Conservation (phyloP, 2,113 vertebrate species). For the Pachyramphus minor region DNA sequence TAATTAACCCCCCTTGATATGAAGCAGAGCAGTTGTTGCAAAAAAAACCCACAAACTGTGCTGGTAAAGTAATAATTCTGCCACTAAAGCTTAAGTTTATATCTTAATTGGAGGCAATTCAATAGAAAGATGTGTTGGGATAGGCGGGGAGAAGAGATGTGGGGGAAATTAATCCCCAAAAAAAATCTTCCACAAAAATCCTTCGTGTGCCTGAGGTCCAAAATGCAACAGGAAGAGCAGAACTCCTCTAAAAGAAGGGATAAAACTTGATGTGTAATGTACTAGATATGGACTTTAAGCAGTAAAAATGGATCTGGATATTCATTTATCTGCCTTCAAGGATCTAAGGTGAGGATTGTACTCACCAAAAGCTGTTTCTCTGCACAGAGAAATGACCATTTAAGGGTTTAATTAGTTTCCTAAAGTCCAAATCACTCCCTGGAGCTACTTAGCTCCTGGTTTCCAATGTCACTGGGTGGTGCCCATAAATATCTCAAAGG, state of each 20-base stretch:
- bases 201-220: background rate
- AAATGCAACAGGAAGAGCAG: background rate
- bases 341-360: background rate
- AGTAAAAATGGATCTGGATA: background rate
- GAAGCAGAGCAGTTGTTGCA: background rate
- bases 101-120: background rate
- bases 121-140: background rate
- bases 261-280: background rate
- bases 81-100: background rate
- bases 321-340: background rate
- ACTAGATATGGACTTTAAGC: accelerated
- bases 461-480: background rate
- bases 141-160: background rate
- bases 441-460: background rate
- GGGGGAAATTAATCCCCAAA: background rate
- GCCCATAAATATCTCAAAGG: no score
- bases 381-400: background rate
- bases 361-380: background rate
- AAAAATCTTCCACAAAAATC: background rate
- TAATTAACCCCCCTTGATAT: constrained; percentile 11
- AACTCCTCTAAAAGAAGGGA: background rate
- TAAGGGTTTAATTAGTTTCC: no score
- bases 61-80: background rate
- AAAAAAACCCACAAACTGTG: background rate
- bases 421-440: background rate